These are phyloP conservation scores for Hirtodrosophila trivittata DNA, from an alignment of 2,888 invertebrate species.

Conservation along the genomic window DNA sequence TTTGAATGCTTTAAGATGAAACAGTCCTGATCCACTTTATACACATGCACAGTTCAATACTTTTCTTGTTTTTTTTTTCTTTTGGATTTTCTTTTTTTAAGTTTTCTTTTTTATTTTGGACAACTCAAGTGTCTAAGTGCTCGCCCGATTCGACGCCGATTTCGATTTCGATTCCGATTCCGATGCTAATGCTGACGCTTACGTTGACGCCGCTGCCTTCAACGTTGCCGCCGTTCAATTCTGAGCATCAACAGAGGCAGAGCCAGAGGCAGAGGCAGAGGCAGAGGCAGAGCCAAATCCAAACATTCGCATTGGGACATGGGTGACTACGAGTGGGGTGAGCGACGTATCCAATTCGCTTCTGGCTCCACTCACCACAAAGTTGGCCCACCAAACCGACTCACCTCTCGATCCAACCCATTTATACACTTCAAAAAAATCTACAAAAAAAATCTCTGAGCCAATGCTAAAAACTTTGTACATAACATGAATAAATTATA, in stretches of 20 bases:
- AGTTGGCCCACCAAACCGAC: slow-evolving; percentile 23
- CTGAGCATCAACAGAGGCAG: slow-evolving; percentile 38
- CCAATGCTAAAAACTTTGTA: no score
- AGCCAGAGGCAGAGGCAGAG: slow-evolving; percentile 22
- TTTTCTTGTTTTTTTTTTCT: neutral
- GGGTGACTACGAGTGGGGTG: slow-evolving; percentile 11
- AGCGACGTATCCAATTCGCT: slow-evolving; percentile 1
- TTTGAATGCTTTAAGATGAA: slow-evolving; percentile 68
- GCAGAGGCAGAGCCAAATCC: slow-evolving; percentile 45
- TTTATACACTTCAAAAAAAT: slow-evolving; percentile 25
- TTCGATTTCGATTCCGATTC: slow-evolving; percentile 39
- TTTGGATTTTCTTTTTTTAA: neutral
- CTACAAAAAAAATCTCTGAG: neutral
- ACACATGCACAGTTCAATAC: slow-evolving; percentile 27
- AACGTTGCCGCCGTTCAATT: slow-evolving; percentile 41
- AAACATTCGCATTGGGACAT: slow-evolving; percentile 53
- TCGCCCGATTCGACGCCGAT: slow-evolving; percentile 46
- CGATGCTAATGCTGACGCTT: slow-evolving; percentile 25
- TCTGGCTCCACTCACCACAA: slow-evolving; percentile 39
- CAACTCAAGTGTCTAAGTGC: slow-evolving; percentile 76
- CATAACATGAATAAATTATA: no score
- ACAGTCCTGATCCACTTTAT: slow-evolving; percentile 68
- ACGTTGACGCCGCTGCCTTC: slow-evolving; percentile 28
- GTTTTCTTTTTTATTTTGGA: slow-evolving; percentile 47
- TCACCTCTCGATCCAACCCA: slow-evolving; percentile 32